Conservation (phyloP, 2,113 vertebrate genomes). For the Cebidichthys violaceus region DNA sequence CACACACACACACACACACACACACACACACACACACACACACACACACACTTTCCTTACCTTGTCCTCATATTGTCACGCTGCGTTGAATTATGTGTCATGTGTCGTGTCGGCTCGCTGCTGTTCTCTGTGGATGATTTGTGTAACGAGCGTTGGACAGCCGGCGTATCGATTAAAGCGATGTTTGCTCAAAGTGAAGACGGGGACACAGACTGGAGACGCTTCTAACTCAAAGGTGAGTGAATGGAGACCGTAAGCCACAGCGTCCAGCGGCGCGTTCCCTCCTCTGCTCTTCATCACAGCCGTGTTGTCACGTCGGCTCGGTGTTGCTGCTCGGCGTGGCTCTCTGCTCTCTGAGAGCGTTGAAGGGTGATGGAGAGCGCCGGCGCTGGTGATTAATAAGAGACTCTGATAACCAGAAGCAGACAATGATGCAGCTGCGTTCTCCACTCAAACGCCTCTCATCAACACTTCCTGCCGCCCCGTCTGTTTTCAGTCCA, state of each 20-base stretch:
- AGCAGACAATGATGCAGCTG: slow-evolving; percentile 30
- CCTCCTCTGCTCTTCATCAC: not conserved
- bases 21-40: too few relatives aligned
- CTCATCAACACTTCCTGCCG: not conserved
- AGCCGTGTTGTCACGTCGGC: not conserved
- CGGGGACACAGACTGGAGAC: too few relatives aligned
- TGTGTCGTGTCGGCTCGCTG: slow-evolving; percentile 23
- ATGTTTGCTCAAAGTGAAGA: not conserved
- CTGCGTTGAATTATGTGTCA: slow-evolving; percentile 7
- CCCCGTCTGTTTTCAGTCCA: not conserved
- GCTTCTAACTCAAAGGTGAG: not conserved
- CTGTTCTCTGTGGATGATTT: slow-evolving; percentile 49
- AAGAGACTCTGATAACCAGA: slow-evolving; percentile 14
- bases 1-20: too few relatives aligned
- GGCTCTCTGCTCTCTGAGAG: slow-evolving; percentile 2
- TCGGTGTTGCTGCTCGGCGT: too few relatives aligned
- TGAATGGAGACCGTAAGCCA: not conserved
- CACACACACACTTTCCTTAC: too few relatives aligned
- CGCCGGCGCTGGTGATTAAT: slow-evolving; percentile 37
- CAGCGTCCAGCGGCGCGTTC: rapidly evolving
- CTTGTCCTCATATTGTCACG: not conserved
- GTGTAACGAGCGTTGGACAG: slow-evolving; percentile 25
- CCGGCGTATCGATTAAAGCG: not conserved
- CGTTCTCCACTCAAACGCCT: slow-evolving; percentile 6
- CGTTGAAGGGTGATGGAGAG: slow-evolving; percentile 35